Evolutionary conservation across 2,113 vertebrate species (phyloP), one percentile per base, ranked within the genome.

Genomic region (Bostrychus sinensis): DNA sequence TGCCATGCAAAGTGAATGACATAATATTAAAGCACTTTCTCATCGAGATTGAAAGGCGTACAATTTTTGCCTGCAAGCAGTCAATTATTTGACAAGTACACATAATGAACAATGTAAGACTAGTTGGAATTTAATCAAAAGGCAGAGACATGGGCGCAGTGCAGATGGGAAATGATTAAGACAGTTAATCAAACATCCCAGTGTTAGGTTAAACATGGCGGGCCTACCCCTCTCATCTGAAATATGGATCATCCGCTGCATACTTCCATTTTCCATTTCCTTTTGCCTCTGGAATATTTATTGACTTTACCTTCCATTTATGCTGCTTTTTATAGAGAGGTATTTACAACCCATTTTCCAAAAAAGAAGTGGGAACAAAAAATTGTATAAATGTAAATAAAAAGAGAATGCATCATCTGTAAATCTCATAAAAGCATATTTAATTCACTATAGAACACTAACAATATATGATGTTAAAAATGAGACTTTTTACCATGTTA

Each of bases 91-190:
- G 83, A 86, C 86, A 88, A 88, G 86, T 86, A 88, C 77, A 89
- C 84, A 88, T 88, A 88, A 88, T 88, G 84, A 88, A 88, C 86
- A 89, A 86, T 89, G 86, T 86, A 88, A 84, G 85, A 88, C 79
- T 88, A 79, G 85, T 89, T 66, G 19, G 82, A 88, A 89, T 88
- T 88, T 88, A 89, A 91, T 89, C 86, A 89, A 88, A 89, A 80
- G 78, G 81, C 80, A 82, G 81, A 85, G 80, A 83, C 77, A 83
- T 72, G 79, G 80, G 77, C 85, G 77, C 68, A 58, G 77, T 83
- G 77, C 82, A 89, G 87, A 90, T 88, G 84, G 86, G 80, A 86
- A 88, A 91, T 89, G 84, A 88, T 91, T 91, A 88, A 88, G 83
- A 88, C 73, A 84, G 82, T 88, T 91, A 89, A 88, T 91, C 89